Evolutionary conservation across 1,140 invertebrate genomes (phyloP).

Genomic region (Cephus cinctus): DNA sequence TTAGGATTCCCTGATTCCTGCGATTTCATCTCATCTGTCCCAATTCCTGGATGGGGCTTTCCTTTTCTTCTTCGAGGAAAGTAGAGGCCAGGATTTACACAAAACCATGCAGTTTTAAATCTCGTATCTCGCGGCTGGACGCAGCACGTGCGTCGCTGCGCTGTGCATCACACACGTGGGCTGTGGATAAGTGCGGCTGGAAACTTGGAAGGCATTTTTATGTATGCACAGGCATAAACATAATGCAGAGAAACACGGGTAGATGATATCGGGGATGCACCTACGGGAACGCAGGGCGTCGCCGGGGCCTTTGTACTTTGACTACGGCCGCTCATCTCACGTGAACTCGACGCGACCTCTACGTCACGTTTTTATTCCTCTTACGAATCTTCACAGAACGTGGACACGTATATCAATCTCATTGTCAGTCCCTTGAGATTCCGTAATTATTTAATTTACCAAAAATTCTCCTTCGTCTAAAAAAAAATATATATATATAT

Average conservation of each 20-base stretch:
- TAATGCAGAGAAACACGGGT: constrained; percentile 4
- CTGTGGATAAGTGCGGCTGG: background rate
- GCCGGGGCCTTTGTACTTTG: constrained; percentile 4
- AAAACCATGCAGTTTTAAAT: background rate
- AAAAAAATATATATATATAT: no score
- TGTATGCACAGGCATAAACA: constrained; percentile 7
- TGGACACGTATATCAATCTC: background rate
- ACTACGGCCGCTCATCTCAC: background rate
- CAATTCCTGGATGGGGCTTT: no score
- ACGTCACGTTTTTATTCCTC: background rate
- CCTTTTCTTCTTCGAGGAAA: no score
- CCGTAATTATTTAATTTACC: background rate
- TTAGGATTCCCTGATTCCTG: no score
- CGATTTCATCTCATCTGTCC: no score
- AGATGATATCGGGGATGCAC: constrained; percentile 11
- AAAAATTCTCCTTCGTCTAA: background rate
- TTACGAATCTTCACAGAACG: no score
- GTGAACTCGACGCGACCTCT: background rate
- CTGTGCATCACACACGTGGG: background rate
- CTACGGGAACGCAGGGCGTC: constrained; percentile 1
- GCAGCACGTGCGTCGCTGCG: background rate
- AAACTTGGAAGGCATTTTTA: background rate
- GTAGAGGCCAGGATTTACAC: no score
- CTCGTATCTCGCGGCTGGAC: background rate
- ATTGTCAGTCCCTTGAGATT: background rate